Conservation (phyloP, 2,888 invertebrate species). For the Crossocerus cetratus region DNA sequence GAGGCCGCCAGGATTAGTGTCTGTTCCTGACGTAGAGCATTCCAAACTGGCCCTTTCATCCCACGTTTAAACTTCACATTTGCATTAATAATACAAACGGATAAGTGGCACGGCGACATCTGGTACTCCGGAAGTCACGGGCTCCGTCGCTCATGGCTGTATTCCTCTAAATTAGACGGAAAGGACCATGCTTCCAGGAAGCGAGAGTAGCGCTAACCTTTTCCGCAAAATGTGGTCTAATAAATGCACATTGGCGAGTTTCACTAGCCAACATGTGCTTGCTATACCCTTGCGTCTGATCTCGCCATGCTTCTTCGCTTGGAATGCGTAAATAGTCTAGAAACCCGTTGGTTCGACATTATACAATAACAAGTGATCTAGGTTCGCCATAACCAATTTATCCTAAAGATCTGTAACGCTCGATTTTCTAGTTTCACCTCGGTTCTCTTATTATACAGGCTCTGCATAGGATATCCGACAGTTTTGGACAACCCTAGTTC, state of each 20-base stretch:
- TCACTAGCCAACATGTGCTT: conserved; percentile 17
- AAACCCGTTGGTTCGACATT: conserved; percentile 25
- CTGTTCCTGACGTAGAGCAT: no score
- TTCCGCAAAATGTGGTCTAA: conserved; percentile 17
- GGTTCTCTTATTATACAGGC: no score
- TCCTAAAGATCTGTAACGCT: conserved; percentile 21
- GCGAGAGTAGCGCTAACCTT: background rate
- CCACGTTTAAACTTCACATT: no score
- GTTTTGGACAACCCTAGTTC: no score
- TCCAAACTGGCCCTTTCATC: no score
- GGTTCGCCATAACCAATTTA: conserved; percentile 43
- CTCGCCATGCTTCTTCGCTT: conserved; percentile 6
- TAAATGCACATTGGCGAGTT: background rate
- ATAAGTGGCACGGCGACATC: no score
- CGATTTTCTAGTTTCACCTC: no score
- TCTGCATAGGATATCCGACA: no score
- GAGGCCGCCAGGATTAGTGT: no score
- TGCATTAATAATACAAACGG: no score
- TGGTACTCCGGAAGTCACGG: background rate
- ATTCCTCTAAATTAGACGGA: conserved; percentile 15
- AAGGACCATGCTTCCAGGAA: conserved; percentile 18
- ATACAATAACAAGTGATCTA: conserved; percentile 41
- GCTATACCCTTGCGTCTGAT: conserved; percentile 10
- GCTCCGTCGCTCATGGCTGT: conserved; percentile 3
- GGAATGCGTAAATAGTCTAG: conserved; percentile 2